Base-by-base conservation (phyloP, 2,797 vertebrate genomes). In the Leucoraja ocellata region DNA sequence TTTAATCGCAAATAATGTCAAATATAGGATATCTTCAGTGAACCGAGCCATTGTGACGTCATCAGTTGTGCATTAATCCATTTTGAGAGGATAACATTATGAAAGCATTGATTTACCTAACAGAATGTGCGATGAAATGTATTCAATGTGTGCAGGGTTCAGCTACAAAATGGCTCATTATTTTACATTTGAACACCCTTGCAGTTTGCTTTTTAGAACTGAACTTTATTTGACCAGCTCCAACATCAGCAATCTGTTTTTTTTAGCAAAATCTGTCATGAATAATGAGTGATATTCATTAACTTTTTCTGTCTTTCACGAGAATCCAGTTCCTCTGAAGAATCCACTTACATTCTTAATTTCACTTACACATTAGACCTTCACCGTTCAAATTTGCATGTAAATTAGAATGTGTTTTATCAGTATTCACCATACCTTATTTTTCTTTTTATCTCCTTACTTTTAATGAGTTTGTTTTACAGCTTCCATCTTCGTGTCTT, bases 321-420 rank as follows among this genome's bases (percentile, higher is more conserved):
- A 71, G 65, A 73, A 91, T 74, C 23, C 11, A 91, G 39, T 65
- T 91, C 68, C 90, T 91, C 36, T 39, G 71, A 91, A 91, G 68
- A 91, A 91, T 91, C 90, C 23, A 54, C 39, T 91, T 74, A 39
- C 28, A 73, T 91, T 91, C 39, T 36, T 91, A 91, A 91, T 91
- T 91, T 91, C 90, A 74, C 21, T 91, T 74, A 74, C 23, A 91
- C 68, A 74, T 74, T 91, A 74, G 90, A 9, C 90, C 23, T 73
- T 13, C 9, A 13, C 90, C 46, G 10, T 73, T 23, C 90, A 74
- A 71, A 91, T 91, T 91, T 91, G 90, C 90, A 91, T 91, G 68
- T 73, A 91, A 91, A 91, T 91, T 91, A 91, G 90, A 91, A 74
- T 91, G 36, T 91, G 68, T 91, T 91, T 74, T 91, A 91, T 91